These are phyloP conservation scores for Sternotherus odoratus DNA, from an alignment of 2,797 vertebrate species.

Conservation along the genomic window DNA sequence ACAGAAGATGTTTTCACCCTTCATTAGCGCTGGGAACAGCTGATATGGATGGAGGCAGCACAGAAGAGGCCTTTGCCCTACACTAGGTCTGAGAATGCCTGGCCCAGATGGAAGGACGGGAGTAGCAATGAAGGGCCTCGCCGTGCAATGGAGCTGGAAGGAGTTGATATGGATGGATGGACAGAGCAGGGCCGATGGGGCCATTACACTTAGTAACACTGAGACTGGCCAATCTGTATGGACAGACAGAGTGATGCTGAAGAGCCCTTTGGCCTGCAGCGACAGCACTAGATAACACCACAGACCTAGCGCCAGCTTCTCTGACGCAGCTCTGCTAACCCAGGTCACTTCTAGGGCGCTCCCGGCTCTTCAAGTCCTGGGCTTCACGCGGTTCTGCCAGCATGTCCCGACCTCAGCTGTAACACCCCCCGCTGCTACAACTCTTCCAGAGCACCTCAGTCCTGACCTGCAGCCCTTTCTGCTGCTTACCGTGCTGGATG, in stretches of 20 bases:
- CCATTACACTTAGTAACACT: rapidly evolving
- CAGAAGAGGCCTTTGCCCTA: not conserved
- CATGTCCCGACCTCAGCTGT: not conserved
- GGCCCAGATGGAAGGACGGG: not conserved
- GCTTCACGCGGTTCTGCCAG: rapidly evolving
- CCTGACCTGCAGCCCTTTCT: rapidly evolving
- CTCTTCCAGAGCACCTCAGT: not conserved
- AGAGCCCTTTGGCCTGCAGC: conserved; percentile 37
- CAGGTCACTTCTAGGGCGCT: not conserved
- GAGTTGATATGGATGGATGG: not conserved
- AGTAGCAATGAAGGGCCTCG: not conserved
- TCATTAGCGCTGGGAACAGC: conserved; percentile 5
- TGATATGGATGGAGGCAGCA: not conserved
- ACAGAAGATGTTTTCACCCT: conserved; percentile 39
- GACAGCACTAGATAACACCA: conserved; percentile 30
- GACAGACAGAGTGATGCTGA: not conserved
- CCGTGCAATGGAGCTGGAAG: not conserved
- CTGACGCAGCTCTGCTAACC: not conserved
- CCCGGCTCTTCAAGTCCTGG: not conserved
- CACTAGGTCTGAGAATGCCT: not conserved
- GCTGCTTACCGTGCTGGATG: rapidly evolving
- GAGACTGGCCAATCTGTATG: not conserved
- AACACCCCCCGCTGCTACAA: not conserved
- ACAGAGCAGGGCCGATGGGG: not conserved
- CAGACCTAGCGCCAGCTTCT: not conserved